A percentile compares a stretch with the other conserved stretches of the same genome.
These are phyloP conservation scores for Lutjanus campechanus DNA, from an alignment of 2,797 vertebrate genomes.

Conservation along the genomic window DNA sequence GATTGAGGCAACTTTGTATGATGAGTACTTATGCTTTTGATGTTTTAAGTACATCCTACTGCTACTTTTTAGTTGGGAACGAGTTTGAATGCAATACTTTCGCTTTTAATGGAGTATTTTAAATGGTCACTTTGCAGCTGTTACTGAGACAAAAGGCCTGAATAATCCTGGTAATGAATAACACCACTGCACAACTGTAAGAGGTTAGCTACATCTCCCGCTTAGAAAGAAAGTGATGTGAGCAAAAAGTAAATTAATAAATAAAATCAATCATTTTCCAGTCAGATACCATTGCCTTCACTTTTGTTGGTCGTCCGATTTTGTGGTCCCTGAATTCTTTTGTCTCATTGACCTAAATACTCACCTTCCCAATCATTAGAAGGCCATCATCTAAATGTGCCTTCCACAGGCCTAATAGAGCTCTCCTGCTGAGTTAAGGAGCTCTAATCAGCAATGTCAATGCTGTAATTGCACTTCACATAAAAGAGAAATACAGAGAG, in stretches of 20 bases:
- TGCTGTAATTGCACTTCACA: slow-evolving; percentile 63
- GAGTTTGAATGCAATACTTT: neutral
- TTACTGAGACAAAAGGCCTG: neutral
- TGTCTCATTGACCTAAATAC: slow-evolving; percentile 26
- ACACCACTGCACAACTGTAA: neutral
- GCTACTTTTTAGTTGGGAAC: neutral
- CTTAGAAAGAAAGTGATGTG: neutral
- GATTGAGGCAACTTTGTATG: neutral
- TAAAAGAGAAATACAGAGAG: slow-evolving; percentile 63
- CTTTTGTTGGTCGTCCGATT: neutral
- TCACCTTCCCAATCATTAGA: slow-evolving; percentile 46
- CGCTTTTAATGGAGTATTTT: neutral
- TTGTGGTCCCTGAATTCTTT: neutral
- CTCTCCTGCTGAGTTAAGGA: slow-evolving; percentile 59
- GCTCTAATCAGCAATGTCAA: slow-evolving; percentile 68
- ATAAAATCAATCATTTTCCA: neutral
- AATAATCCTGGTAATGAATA: neutral
- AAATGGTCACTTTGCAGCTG: neutral
- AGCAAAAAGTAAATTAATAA: neutral
- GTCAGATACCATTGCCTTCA: neutral
- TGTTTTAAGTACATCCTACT: neutral
- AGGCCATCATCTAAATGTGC: slow-evolving; percentile 38
- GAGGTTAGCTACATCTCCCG: neutral
- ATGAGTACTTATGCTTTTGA: neutral
- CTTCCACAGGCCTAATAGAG: slow-evolving; percentile 38